A percentile compares a stretch with the other conserved stretches of the same genome.
Evolutionary conservation across 2,797 vertebrate species (phyloP).

Genomic region (Poeciliopsis turneri): DNA sequence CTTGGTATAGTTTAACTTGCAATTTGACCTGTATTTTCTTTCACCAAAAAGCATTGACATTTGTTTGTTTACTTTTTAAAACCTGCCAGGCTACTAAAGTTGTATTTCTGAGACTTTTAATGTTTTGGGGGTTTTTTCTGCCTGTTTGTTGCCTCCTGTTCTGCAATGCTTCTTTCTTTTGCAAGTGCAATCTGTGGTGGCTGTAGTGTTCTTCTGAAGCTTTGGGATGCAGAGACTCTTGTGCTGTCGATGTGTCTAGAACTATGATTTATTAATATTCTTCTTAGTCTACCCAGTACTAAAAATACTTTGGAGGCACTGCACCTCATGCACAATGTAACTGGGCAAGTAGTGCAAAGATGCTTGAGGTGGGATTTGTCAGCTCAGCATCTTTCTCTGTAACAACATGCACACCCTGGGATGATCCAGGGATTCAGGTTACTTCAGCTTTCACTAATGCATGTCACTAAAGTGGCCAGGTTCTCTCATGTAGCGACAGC

Average conservation of each 20-base stretch:
- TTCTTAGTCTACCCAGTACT: conserved; percentile 72
- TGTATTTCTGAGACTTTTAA: neutral
- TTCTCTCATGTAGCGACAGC: conserved; percentile 25
- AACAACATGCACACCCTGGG: conserved; percentile 51
- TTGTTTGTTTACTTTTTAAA: neutral
- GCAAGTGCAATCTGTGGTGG: conserved; percentile 26
- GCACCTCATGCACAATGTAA: conserved; percentile 52
- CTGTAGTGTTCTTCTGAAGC: conserved; percentile 30
- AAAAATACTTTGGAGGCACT: conserved; percentile 75
- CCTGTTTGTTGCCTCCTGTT: conserved; percentile 23
- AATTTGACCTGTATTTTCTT: neutral
- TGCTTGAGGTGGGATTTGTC: conserved; percentile 45
- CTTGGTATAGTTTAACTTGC: neutral
- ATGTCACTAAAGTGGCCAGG: conserved; percentile 47
- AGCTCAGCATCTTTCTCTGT: conserved; percentile 65
- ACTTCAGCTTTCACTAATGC: conserved; percentile 29
- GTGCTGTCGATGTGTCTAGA: conserved; percentile 77
- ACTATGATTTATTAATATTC: conserved; percentile 82
- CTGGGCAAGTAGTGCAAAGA: conserved; percentile 36
- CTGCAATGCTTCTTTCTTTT: conserved; percentile 12
- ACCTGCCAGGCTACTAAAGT: neutral
- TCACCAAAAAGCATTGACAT: neutral
- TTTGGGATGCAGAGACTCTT: conserved; percentile 53
- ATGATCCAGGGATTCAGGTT: conserved; percentile 65
- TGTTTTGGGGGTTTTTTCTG: neutral